Evolutionary conservation across 2,888 invertebrate genomes (phyloP).

Genomic region (Athalia circularis): DNA sequence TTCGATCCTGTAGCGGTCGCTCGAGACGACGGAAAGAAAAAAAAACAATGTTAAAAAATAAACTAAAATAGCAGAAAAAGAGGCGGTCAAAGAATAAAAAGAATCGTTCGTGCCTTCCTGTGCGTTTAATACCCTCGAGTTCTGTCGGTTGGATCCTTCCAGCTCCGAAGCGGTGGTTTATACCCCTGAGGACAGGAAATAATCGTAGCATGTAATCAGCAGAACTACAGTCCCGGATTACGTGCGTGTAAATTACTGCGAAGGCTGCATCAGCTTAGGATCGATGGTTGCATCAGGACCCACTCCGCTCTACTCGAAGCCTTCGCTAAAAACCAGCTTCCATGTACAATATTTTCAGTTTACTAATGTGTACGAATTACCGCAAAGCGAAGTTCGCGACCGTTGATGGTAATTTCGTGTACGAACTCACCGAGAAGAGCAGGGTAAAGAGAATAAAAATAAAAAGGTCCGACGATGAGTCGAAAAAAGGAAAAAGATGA

Average conservation of each 20-base stretch:
- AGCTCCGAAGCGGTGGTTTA: not conserved
- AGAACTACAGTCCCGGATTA: constrained; percentile 29
- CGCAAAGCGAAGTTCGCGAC: not conserved
- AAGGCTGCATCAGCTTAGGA: not conserved
- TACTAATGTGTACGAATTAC: not conserved
- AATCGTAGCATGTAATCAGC: constrained; percentile 40
- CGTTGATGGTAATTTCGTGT: constrained; percentile 3
- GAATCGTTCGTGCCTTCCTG: constrained; percentile 36
- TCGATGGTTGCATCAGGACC: constrained; percentile 26
- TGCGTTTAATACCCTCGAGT: constrained; percentile 23
- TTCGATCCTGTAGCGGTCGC: constrained; percentile 27
- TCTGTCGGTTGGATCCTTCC: not conserved
- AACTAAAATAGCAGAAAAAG: constrained; percentile 20
- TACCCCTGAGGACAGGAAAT: constrained; percentile 35
- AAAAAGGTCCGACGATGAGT: not conserved
- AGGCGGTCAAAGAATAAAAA: constrained; percentile 25
- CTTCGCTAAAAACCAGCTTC: not conserved
- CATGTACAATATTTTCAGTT: not conserved
- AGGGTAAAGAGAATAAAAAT: not conserved
- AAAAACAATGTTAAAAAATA: not conserved
- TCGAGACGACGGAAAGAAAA: constrained; percentile 16
- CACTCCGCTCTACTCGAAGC: constrained; percentile 10
- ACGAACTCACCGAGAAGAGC: constrained; percentile 10
- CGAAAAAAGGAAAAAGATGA: constrained; percentile 4
- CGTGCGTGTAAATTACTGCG: constrained; percentile 36